phyloP scores from a whole-genome alignment of 2,888 invertebrate species.

The Emmelina monodactyla region DNA sequence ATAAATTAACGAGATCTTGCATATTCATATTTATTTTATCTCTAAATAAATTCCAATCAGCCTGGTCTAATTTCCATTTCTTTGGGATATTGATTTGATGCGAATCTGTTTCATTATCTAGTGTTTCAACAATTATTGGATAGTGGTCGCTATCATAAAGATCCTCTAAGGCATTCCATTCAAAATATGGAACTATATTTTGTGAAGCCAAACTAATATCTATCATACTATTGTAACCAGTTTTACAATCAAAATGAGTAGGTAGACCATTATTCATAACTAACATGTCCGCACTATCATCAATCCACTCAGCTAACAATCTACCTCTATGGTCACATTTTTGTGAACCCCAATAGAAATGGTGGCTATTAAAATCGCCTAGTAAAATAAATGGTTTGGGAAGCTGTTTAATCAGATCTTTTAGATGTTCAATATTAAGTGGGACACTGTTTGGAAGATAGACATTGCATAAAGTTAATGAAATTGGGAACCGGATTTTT shows the following conservation, averaged over 20 bases:
- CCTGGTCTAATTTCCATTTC: conserved; percentile 9
- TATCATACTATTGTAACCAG: conserved; percentile 9
- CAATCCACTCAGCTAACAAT: conserved; percentile 8
- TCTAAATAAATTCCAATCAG: conserved; percentile 5
- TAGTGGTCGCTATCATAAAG: conserved; percentile 14
- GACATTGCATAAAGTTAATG: conserved; percentile 9
- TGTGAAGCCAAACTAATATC: conserved; percentile 13
- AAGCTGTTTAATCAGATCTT: conserved; percentile 62
- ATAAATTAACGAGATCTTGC: neutral
- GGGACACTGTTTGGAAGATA: conserved; percentile 12
- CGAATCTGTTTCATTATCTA: neutral
- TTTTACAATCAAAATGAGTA: conserved; percentile 10
- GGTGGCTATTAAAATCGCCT: conserved; percentile 8
- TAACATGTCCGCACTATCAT: conserved; percentile 1
- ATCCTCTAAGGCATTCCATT: conserved; percentile 15
- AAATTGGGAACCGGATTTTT: conserved; percentile 4
- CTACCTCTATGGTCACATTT: conserved; percentile 12
- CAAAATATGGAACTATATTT: conserved; percentile 15
- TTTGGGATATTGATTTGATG: conserved; percentile 1
- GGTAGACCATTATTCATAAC: conserved; percentile 10
- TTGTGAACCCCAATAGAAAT: conserved; percentile 12
- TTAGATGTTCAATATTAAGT: conserved; percentile 7
- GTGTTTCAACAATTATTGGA: conserved; percentile 8
- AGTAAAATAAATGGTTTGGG: conserved; percentile 27
- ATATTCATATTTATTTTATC: conserved; percentile 7